These are phyloP conservation scores for Mustela lutreola DNA, from an alignment of 2,113 vertebrate species.

Conservation along the genomic window DNA sequence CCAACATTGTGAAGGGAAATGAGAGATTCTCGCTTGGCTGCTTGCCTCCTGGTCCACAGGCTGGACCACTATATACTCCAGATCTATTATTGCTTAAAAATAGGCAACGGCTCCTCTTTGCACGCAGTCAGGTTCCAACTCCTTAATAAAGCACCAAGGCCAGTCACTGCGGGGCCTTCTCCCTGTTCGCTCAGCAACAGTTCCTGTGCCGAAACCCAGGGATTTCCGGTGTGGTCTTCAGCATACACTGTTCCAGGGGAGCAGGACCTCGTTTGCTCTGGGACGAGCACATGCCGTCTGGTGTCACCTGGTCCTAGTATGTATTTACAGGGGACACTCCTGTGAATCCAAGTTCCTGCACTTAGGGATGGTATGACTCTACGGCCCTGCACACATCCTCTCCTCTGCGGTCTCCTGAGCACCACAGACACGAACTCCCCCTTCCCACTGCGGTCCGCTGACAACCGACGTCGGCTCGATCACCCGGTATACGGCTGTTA, in stretches of 20 bases:
- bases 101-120: background rate
- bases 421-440: too few species aligned
- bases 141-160: background rate
- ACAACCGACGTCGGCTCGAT: background rate
- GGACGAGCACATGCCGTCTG: too few species aligned
- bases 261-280: background rate
- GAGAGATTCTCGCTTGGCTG: background rate
- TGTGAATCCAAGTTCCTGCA: too few species aligned
- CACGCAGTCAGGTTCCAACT: background rate
- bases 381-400: background rate
- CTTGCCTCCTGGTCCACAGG: background rate
- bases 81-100: background rate
- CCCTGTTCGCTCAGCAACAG: background rate
- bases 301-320: too few species aligned
- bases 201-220: background rate
- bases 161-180: background rate
- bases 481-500: accelerated
- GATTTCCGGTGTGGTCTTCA: background rate
- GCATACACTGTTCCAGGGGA: background rate
- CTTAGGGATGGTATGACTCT: background rate
- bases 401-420: background rate
- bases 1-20: too few species aligned
- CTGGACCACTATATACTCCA: background rate
- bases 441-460: background rate
- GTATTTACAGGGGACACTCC: background rate